Conservation (phyloP, 92 coral and sea anemone species). For the Zoanthus sansibaricus region DNA sequence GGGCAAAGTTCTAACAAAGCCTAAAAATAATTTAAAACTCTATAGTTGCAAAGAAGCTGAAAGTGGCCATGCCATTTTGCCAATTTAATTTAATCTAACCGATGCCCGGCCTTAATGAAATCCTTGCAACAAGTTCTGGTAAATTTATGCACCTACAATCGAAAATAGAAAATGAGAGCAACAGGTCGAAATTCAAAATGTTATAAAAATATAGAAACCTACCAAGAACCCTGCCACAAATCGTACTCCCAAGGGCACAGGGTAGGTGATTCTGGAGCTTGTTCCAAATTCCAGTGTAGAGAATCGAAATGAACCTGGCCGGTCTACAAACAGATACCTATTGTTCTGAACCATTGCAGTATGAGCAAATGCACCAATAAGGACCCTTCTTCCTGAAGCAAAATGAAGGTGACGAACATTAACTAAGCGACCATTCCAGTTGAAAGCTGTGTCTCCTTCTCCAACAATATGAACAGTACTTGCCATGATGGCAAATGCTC, state of each 20-base stretch:
- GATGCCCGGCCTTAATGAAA: too few relatives aligned
- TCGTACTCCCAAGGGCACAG: constrained; percentile 74
- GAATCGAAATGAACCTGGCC: constrained; percentile 73
- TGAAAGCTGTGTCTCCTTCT: constrained; percentile 62
- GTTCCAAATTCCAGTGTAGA: constrained; percentile 73
- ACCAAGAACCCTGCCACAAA: constrained; percentile 72
- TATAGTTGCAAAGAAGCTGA: too few relatives aligned
- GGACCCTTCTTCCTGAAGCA: constrained; percentile 66
- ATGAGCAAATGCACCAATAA: constrained; percentile 67
- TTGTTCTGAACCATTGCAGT: constrained; percentile 64
- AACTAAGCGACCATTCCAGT: constrained; percentile 69
- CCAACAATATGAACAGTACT: constrained; percentile 72
- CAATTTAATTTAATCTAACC: too few relatives aligned
- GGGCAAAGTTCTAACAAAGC: too few relatives aligned
- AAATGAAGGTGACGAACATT: constrained; percentile 72
- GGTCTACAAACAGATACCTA: constrained; percentile 57
- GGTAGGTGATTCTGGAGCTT: constrained; percentile 61
- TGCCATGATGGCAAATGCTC: constrained; percentile 70
- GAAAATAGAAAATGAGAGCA: not conserved
- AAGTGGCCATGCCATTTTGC: too few relatives aligned
- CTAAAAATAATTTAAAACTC: too few relatives aligned
- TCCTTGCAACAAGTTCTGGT: too few relatives aligned
- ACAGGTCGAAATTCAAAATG: not conserved
- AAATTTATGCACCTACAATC: too few relatives aligned
- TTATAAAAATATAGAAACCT: not conserved